A percentile compares a stretch with the other conserved stretches of the same genome.
Evolutionary conservation across 2,888 invertebrate genomes (phyloP).

Genomic region (Hypomecis atomaria): DNA sequence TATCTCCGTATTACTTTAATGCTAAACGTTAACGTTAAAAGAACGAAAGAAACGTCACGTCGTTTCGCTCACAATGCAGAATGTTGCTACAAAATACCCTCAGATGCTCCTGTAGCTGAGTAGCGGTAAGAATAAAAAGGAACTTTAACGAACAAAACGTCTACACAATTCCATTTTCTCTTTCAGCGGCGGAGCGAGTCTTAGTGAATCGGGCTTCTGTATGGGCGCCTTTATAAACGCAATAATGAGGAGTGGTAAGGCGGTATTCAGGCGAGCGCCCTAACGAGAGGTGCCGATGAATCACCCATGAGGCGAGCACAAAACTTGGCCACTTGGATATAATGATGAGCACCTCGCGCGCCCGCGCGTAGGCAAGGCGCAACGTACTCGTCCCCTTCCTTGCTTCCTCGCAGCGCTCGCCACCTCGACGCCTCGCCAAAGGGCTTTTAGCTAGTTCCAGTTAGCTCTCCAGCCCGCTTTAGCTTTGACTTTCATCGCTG

Average conservation of each 20-base stretch:
- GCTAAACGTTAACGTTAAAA: constrained; percentile 51
- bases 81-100: constrained; percentile 65
- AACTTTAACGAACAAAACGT: constrained; percentile 75
- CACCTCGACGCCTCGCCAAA: constrained; percentile 65
- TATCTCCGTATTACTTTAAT: constrained; percentile 56
- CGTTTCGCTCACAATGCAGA: constrained; percentile 63
- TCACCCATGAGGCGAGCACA: constrained; percentile 78
- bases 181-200: constrained; percentile 76
- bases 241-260: constrained; percentile 83
- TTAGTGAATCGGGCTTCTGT: constrained; percentile 80
- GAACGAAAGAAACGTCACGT: constrained; percentile 55
- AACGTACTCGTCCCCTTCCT: neutral
- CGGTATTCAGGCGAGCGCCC: constrained; percentile 76
- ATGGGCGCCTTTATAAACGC: constrained; percentile 83
- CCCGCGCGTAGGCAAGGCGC: constrained; percentile 15
- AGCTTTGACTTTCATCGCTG: constrained; percentile 73
- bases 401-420: constrained; percentile 23
- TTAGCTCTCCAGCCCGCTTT: constrained; percentile 61
- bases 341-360: constrained; percentile 55
- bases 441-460: constrained; percentile 70
- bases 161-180: constrained; percentile 82
- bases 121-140: constrained; percentile 64
- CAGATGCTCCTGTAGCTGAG: constrained; percentile 55
- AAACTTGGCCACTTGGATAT: constrained; percentile 77
- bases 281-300: constrained; percentile 82